These are phyloP conservation scores for Zeus faber DNA, from an alignment of 2,113 vertebrate genomes.

Conservation along the genomic window DNA sequence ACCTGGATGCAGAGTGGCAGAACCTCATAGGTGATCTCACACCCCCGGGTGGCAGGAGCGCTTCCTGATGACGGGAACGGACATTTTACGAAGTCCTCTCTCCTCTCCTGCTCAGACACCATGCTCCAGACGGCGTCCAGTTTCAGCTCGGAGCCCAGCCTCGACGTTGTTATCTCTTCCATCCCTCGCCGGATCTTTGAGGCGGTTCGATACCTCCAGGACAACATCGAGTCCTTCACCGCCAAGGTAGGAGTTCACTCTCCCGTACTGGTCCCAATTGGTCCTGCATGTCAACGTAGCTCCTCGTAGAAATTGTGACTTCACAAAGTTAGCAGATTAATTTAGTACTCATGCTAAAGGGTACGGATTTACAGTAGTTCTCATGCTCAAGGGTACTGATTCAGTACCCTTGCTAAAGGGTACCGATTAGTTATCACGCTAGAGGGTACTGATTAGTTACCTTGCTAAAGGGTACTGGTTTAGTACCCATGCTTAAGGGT, in stretches of 20 bases:
- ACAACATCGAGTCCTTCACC: conserved; percentile 81
- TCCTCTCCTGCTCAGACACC: conserved; percentile 72
- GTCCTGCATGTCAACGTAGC: not conserved
- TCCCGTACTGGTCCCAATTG: too few relatives aligned
- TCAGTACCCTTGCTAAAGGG: too few relatives aligned
- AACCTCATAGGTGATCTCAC: conserved; percentile 84
- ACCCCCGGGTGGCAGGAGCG: not conserved
- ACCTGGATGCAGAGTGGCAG: conserved; percentile 89
- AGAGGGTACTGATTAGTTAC: too few relatives aligned
- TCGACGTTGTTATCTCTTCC: conserved; percentile 82
- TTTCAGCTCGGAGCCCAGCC: conserved; percentile 81
- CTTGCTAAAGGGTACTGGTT: too few relatives aligned
- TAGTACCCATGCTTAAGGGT: too few relatives aligned
- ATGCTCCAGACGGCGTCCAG: conserved; percentile 85
- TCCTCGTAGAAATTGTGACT: too few relatives aligned
- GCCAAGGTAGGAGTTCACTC: conserved; percentile 72
- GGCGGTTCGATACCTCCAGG: conserved; percentile 81
- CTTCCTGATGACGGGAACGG: too few relatives aligned
- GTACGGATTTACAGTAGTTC: not conserved
- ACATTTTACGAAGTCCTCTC: not conserved
- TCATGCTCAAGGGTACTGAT: too few relatives aligned
- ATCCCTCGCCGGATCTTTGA: conserved; percentile 84
- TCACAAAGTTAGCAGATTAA: too few relatives aligned
- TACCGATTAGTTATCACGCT: too few relatives aligned
- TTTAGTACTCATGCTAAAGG: not conserved